These are phyloP conservation scores for Neosalanx taihuensis DNA, from an alignment of 2,797 vertebrate species.

Conservation along the genomic window DNA sequence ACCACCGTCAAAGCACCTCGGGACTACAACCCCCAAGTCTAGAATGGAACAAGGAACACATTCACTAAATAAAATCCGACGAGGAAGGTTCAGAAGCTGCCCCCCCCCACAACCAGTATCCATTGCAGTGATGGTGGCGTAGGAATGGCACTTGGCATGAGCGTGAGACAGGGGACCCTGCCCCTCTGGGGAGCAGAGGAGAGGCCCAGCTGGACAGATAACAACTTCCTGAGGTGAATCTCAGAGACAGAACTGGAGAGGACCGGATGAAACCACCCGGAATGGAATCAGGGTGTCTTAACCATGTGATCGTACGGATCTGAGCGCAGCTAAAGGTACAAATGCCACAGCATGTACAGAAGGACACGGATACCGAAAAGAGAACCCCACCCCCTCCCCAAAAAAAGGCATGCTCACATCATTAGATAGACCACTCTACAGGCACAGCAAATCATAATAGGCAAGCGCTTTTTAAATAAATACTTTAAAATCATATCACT, in stretches of 20 bases:
- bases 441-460: constrained; percentile 83
- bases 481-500: constrained; percentile 1
- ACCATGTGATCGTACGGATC: constrained; percentile 41
- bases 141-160: too few species aligned
- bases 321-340: constrained; percentile 53
- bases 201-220: constrained; percentile 51
- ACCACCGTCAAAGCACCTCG: constrained; percentile 62
- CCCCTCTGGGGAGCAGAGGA: constrained; percentile 46
- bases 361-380: constrained; percentile 35
- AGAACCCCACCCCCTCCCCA: constrained; percentile 2
- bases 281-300: constrained; percentile 10
- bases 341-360: constrained; percentile 75
- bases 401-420: constrained; percentile 56
- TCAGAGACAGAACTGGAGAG: constrained; percentile 36
- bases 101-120: constrained; percentile 63
- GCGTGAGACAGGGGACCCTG: too few species aligned
- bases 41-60: constrained; percentile 57
- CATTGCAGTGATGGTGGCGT: constrained; percentile 51
- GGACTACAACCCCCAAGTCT: constrained; percentile 36
- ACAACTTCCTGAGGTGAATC: constrained; percentile 91
- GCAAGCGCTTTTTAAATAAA: constrained; percentile 42
- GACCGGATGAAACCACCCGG: constrained; percentile 8
- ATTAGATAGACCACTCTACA: constrained; percentile 69
- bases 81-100: not conserved
- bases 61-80: constrained; percentile 36